Conservation (phyloP, 2,888 invertebrate species). For the Thera obeliscata region DNA sequence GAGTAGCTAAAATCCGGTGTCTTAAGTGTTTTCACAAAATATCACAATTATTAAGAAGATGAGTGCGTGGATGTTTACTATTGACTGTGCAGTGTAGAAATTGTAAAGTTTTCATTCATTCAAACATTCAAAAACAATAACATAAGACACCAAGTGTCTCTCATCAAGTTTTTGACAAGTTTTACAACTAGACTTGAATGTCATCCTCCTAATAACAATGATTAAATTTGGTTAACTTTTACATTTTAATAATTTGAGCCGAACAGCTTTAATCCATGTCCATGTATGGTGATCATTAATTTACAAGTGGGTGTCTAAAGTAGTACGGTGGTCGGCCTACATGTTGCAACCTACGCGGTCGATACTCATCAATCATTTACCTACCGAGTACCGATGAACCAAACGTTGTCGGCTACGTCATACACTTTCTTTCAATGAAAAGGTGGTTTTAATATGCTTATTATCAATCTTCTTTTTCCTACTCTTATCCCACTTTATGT, state of each 20-base stretch:
- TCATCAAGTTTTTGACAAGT: constrained; percentile 3
- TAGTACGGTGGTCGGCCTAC: constrained; percentile 64
- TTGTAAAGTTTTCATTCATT: constrained; percentile 37
- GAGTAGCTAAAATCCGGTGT: constrained; percentile 46
- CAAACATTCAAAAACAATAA: constrained; percentile 25
- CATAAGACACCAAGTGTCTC: constrained; percentile 10
- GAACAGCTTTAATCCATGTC: constrained; percentile 42
- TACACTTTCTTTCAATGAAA: constrained; percentile 33
- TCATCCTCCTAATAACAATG: constrained; percentile 5
- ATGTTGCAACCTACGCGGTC: constrained; percentile 68
- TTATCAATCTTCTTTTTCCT: too few species aligned
- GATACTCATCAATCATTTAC: constrained; percentile 71
- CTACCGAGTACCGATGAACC: constrained; percentile 58
- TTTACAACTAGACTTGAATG: constrained; percentile 19
- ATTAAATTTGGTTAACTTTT: constrained; percentile 26
- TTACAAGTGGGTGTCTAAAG: constrained; percentile 66
- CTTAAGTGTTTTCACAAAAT: constrained; percentile 39
- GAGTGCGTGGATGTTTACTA: constrained; percentile 36
- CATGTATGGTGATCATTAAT: constrained; percentile 61
- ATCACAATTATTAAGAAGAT: constrained; percentile 32
- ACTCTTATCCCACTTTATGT: too few species aligned
- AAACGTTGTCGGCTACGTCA: constrained; percentile 29
- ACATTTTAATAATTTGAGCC: constrained; percentile 30
- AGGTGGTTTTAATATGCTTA: constrained; percentile 28
- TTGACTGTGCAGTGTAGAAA: constrained; percentile 25